Conservation (phyloP, 2,888 invertebrate species). For the Electrophaes corylata region DNA sequence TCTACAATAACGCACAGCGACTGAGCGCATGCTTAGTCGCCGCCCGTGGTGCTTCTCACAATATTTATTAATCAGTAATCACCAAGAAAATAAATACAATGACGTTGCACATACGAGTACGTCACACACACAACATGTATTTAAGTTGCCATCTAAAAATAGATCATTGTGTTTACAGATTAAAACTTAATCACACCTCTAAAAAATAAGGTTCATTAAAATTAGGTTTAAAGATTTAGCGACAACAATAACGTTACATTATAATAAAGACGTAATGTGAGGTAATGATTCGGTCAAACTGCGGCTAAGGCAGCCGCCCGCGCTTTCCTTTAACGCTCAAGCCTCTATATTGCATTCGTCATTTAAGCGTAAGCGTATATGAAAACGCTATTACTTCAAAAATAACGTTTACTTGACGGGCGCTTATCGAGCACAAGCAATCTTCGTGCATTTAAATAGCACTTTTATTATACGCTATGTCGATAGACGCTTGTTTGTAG, state of each 20-base stretch:
- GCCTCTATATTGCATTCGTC: background rate
- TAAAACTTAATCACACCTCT: conserved; percentile 68
- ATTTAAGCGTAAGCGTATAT: background rate
- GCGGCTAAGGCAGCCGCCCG: conserved; percentile 50
- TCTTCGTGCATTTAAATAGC: background rate
- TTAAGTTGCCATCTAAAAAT: conserved; percentile 73
- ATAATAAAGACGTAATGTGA: conserved; percentile 74
- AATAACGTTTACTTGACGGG: background rate
- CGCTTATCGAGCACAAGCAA: background rate
- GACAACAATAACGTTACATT: conserved; percentile 75
- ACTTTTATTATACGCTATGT: too few species aligned
- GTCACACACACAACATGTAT: conserved; percentile 61
- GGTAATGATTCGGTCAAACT: conserved; percentile 76
- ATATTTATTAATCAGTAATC: conserved; percentile 77
- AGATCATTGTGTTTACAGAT: conserved; percentile 62
- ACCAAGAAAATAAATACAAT: conserved; percentile 76
- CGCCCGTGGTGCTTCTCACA: conserved; percentile 75
- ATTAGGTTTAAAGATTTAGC: conserved; percentile 72
- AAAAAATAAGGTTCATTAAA: conserved; percentile 67
- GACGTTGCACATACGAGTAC: conserved; percentile 60
- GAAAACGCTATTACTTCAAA: background rate
- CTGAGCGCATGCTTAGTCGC: conserved; percentile 55
- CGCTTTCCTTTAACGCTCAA: conserved; percentile 11
- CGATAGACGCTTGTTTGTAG: too few species aligned
- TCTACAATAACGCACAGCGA: conserved; percentile 76